Conservation (phyloP, 2,888 invertebrate species). For the Parascotia fuliginaria region DNA sequence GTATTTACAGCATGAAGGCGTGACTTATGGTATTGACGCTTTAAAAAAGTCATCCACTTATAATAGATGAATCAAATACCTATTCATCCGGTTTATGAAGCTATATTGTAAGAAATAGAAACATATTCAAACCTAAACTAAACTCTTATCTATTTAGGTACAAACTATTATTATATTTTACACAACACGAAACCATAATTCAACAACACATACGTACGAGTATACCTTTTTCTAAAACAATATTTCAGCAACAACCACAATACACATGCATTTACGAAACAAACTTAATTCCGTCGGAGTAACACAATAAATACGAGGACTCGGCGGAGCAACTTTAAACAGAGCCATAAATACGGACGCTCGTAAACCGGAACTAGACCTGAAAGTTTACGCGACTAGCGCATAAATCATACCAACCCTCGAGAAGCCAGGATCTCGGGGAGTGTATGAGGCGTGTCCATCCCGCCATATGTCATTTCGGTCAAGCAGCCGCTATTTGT, state of each 20-base stretch:
- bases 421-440: constrained; percentile 62
- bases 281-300: constrained; percentile 45
- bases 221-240: constrained; percentile 8
- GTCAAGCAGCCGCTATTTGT: constrained; percentile 78
- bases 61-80: too few relatives aligned
- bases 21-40: too few relatives aligned
- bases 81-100: too few relatives aligned
- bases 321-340: constrained; percentile 60
- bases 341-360: constrained; percentile 66
- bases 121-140: too few relatives aligned
- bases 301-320: constrained; percentile 51
- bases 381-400: constrained; percentile 50
- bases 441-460: constrained; percentile 66
- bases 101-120: too few relatives aligned
- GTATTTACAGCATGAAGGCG: too few relatives aligned
- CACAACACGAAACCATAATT: background rate
- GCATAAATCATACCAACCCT: constrained; percentile 60
- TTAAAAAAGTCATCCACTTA: too few relatives aligned
- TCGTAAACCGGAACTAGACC: constrained; percentile 65
- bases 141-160: too few relatives aligned
- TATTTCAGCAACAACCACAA: constrained; percentile 20
- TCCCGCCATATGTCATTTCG: constrained; percentile 79
- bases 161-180: background rate
- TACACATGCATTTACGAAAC: constrained; percentile 29
- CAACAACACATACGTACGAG: background rate